Evolutionary conservation across 1,140 invertebrate species (phyloP), one percentile per base, ranked within the genome.

Genomic region (Cardiocondyla obscurior): DNA sequence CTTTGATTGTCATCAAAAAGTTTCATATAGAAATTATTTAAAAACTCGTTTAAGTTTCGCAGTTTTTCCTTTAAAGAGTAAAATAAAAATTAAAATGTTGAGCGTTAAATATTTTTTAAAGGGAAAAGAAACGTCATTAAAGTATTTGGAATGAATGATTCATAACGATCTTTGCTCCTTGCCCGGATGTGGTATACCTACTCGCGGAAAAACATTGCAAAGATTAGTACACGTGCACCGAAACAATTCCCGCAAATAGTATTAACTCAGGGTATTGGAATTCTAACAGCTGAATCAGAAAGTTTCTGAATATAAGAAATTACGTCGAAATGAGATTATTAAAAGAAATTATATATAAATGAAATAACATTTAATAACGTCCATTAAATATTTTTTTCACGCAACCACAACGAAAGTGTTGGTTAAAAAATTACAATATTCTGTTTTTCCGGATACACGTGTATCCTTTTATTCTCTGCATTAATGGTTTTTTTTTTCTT

Each of bases 201-300:
- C n/a, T n/a, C 60, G 22, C 19, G 76, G 33, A 57, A 72, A 51
- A 57, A 16, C 22, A 55, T 8, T 25, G 55, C 14, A 28, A 77
- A 53, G 74, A 67, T 79, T 25, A 19, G 28, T 74, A 19, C 33
- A 42, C 46, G 10, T 44, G 57, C 62, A 81, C 53, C 64, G 65
- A 74, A 60, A 55, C 53, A 76, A 76, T 60, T 74, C 30, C 16
- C 74, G 39, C 64, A 77, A 87, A 87, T 55, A 30, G 53, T 33
- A 81, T 69, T 60, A 60, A 69, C 28, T 87, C 87, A 88, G 33
- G 58, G 19, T 49, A 67, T 60, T 60, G 86, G 86, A 82, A 88
- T 88, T 79, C 14, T 28, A 8, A 51, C 12, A 44, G 82, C 42
- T 88, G 86, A 88, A 49, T 88, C 86, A 87, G 86, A 82, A 82